Percentiles rank a stretch among this genome's conserved stretches.
These are phyloP conservation scores for Noturus placidus DNA, from an alignment of 2,113 vertebrate genomes.

Conservation along the genomic window DNA sequence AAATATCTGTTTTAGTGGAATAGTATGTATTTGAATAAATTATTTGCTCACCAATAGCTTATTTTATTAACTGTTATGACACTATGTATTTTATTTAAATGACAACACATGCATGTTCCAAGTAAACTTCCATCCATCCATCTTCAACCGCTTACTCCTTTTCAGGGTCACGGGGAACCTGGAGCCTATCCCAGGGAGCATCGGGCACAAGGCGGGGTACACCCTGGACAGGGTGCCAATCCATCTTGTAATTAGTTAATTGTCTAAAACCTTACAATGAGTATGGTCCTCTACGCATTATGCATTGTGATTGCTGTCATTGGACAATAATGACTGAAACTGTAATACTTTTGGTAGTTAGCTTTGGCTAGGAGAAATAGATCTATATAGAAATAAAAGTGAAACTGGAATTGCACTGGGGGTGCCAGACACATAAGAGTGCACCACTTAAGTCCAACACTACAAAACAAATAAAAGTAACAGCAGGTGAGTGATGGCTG, in stretches of 20 bases:
- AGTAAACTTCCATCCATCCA: too few species aligned
- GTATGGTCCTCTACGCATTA: neutral
- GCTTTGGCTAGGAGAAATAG: neutral
- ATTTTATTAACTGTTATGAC: neutral
- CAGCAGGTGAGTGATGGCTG: constrained; percentile 34
- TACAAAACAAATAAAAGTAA: constrained; percentile 59
- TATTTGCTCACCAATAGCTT: neutral
- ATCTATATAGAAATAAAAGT: neutral
- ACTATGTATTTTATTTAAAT: neutral
- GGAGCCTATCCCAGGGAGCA: too few species aligned
- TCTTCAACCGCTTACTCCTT: too few species aligned
- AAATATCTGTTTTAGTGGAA: neutral
- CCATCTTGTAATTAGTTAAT: neutral
- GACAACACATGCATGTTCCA: neutral
- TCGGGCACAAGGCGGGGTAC: too few species aligned
- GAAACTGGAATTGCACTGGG: neutral
- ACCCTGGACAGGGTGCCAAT: too few species aligned
- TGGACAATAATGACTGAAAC: neutral
- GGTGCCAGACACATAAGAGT: constrained; percentile 25
- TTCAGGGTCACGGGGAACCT: too few species aligned
- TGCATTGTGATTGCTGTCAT: neutral
- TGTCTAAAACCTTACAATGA: neutral
- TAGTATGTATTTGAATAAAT: neutral
- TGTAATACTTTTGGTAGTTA: neutral
- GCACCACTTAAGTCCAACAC: constrained; percentile 35